Percentiles rank a stretch among this genome's conserved stretches.
Conservation (phyloP, 2,797 vertebrate genomes). For the Aldrovandia affinis region DNA sequence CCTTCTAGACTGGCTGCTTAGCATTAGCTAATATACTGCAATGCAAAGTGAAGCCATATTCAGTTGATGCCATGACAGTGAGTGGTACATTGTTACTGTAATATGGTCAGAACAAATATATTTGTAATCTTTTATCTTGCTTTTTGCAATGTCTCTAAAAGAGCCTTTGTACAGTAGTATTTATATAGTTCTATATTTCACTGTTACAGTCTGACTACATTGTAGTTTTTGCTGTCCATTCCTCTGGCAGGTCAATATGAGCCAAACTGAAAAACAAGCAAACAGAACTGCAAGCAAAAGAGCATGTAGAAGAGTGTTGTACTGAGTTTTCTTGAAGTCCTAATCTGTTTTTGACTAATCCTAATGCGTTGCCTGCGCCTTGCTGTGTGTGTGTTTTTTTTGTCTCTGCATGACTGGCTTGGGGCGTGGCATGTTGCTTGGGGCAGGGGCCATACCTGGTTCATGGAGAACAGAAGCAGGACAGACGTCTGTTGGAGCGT, state of each 20-base stretch:
- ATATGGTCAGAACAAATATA: not conserved
- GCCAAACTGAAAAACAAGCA: not conserved
- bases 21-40: not conserved
- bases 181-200: not conserved
- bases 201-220: not conserved
- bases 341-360: conserved; percentile 46
- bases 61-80: not conserved
- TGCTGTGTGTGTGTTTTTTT: conserved; percentile 42
- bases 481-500: conserved; percentile 77
- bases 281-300: not conserved
- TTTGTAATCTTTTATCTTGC: not conserved
- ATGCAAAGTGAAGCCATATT: not conserved
- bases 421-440: conserved; percentile 59
- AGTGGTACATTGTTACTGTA: not conserved
- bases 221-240: not conserved
- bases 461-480: conserved; percentile 85
- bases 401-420: conserved; percentile 10
- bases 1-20: not conserved
- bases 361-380: conserved; percentile 55
- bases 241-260: not conserved
- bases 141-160: not conserved
- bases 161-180: not conserved
- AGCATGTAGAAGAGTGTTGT: not conserved
- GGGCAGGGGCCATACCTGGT: conserved; percentile 87
- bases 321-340: conserved; percentile 8